Base-by-base conservation (phyloP, 2,113 vertebrate genomes). In the Petromus typicus region DNA sequence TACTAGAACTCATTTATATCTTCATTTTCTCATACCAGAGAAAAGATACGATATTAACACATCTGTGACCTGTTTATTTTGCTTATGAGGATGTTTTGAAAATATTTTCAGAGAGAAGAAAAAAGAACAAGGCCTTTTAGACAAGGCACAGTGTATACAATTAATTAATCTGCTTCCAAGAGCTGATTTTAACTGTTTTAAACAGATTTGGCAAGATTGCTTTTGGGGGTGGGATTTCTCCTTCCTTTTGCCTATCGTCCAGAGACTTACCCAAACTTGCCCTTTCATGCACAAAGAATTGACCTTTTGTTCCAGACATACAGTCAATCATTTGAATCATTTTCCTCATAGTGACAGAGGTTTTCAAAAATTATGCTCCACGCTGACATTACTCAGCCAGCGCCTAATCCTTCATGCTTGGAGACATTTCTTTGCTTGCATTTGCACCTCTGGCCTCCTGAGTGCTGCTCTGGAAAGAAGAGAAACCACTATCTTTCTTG, bases 231-330 rank as follows among this genome's bases (percentile, higher is more conserved):
- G 1, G 20, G 11, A 0, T 64, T 88, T 73, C 61, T 64, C 27
- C 61, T n/a, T 32, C 17, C 73, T 61, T 75, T 75, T 97, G 13
- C 20, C 54, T n/a, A 85, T 22, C 43, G 32, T 95, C 79, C 30
- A 7, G 34, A 0, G 22, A 66, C 90, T 97, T 56, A 59, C 73
- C 82, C 75, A 54, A 80, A 59, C 25, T 34, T 90, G 1, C 4
- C 78, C 51, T 23, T 96, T 97, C 64, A 43, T 32, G 17, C 61
- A 2, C 56, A 96, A 75, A 78, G 40, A 94, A 76, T 48, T 92
- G 66, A 90, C 25, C 10, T 96, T 89, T 89, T 32, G 30, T 57
- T 92, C 30, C 18, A n/a, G 34, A 25, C 9, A 69, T 82, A 97
- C 14, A 59, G 22, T 96, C 2, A 1, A 54, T 96, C 0, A 56